Conservation (phyloP, 64 coral and sea anemone genomes). For the Orbicella faveolata region DNA sequence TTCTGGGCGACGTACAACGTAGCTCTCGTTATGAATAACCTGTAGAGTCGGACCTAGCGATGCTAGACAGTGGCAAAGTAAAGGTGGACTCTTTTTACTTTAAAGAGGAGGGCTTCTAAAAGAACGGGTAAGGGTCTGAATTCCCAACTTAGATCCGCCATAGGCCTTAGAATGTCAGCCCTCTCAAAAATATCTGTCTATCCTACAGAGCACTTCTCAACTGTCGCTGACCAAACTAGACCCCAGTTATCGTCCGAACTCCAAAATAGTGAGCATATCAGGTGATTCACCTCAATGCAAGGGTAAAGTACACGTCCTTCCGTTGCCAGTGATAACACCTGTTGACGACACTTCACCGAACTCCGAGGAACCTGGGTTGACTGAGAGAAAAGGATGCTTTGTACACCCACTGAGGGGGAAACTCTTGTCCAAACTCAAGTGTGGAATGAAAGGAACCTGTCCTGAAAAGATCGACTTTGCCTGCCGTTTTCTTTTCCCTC, state of each 20-base stretch:
- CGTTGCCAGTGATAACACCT: not conserved
- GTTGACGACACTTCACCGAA: not conserved
- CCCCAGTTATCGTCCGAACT: not conserved
- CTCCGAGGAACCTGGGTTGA: no score
- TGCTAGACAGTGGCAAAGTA: no score
- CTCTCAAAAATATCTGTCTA: not conserved
- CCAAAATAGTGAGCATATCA: not conserved
- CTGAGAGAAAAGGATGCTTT: not conserved
- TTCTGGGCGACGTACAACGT: no score
- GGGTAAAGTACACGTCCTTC: not conserved
- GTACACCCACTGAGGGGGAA: not conserved
- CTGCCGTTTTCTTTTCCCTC: slow-evolving; percentile 5
- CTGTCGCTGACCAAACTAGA: not conserved
- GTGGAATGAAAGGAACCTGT: not conserved
- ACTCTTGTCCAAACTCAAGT: not conserved
- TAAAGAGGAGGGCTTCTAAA: no score
- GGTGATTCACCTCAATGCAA: not conserved
- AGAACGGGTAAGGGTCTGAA: no score
- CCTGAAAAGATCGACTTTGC: slow-evolving; percentile 7
- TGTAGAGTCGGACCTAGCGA: no score
- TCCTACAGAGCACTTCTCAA: not conserved
- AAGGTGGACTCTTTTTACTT: no score
- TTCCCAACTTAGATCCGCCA: no score
- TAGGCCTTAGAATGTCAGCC: no score
- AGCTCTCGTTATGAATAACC: no score